Evolutionary conservation across 2,113 vertebrate genomes (phyloP).

Genomic region (Protobothrops flavoviridis): DNA sequence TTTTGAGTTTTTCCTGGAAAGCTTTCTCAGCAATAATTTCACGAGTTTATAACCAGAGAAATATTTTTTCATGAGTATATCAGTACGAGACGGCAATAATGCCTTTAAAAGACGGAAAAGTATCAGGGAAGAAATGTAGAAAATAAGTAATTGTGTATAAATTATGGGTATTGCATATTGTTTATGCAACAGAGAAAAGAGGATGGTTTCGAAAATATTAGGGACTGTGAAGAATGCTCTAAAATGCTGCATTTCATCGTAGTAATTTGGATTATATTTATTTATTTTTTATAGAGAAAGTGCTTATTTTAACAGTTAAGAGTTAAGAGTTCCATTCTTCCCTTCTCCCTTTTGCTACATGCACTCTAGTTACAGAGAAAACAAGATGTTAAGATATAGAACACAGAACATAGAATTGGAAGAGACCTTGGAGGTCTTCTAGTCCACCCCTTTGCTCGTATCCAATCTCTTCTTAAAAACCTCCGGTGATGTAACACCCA

Average conservation of each 20-base stretch:
- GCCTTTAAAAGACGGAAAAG: not conserved
- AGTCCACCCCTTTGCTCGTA: too few species aligned
- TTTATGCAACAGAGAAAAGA: conserved; percentile 30
- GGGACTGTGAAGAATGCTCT: conserved; percentile 4
- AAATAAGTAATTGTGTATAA: conserved; percentile 15
- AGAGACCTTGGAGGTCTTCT: too few species aligned
- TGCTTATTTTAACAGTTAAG: conserved; percentile 34
- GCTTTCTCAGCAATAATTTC: not conserved
- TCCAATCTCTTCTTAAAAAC: too few species aligned
- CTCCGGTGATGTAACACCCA: too few species aligned
- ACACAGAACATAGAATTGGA: too few species aligned
- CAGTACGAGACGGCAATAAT: conserved; percentile 1
- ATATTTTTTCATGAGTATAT: not conserved
- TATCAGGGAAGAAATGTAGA: not conserved
- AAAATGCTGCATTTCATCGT: conserved; percentile 29
- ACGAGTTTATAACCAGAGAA: not conserved
- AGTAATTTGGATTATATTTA: conserved; percentile 25
- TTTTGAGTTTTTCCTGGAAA: not conserved
- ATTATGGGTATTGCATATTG: not conserved
- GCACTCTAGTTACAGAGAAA: conserved; percentile 7
- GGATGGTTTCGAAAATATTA: not conserved
- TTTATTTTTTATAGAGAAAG: not conserved
- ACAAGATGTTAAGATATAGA: not conserved
- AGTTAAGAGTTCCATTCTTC: not conserved
- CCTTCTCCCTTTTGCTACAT: not conserved